Evolutionary conservation across 2,888 invertebrate genomes (phyloP).

Genomic region (Cheilosia vulpina): DNA sequence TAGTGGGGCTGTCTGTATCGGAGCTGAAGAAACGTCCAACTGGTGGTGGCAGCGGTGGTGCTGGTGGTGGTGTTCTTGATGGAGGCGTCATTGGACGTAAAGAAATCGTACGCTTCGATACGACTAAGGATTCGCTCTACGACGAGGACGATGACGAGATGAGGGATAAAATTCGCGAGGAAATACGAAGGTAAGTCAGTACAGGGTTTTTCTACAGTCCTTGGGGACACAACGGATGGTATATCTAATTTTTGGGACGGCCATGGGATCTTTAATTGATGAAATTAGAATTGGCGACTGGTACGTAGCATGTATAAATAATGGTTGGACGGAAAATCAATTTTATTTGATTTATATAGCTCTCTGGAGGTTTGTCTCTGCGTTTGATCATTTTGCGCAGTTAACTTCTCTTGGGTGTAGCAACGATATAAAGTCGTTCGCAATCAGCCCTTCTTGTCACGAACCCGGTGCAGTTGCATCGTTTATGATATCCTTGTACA

Average conservation of each 20-base stretch:
- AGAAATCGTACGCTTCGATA: conserved; percentile 69
- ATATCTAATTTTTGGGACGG: conserved; percentile 3
- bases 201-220: neutral
- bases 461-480: neutral
- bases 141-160: conserved; percentile 70
- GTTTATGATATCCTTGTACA: no score
- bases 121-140: conserved; percentile 64
- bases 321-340: no score
- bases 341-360: no score
- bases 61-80: neutral
- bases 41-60: conserved; percentile 3
- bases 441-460: no score
- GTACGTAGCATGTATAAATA: neutral
- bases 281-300: neutral
- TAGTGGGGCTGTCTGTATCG: conserved; percentile 50
- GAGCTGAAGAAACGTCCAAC: conserved; percentile 56
- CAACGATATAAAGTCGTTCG: no score
- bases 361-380: no score
- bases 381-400: no score
- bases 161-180: conserved; percentile 73
- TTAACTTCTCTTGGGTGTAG: no score
- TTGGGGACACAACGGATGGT: conserved; percentile 19
- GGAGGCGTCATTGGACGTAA: conserved; percentile 46
- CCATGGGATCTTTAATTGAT: neutral
- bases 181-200: conserved; percentile 69